These are phyloP conservation scores for Phrynocephalus versicolor DNA, from an alignment of 2,113 vertebrate genomes.

Conservation along the genomic window DNA sequence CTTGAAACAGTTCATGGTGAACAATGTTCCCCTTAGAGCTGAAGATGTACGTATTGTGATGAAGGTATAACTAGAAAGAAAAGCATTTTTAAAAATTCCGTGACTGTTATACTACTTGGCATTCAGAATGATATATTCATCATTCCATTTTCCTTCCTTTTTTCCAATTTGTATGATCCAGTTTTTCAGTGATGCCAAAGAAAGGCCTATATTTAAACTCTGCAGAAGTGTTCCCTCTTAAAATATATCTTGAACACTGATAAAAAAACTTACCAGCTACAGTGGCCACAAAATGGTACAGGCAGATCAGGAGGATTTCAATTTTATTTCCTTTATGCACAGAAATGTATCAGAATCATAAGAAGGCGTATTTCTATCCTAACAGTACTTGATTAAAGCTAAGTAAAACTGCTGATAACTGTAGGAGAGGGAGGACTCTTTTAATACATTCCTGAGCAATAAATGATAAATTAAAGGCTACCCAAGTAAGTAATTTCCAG, in stretches of 20 bases:
- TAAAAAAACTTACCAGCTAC: conserved; percentile 45
- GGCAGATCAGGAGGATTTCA: neutral
- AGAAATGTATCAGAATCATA: conserved; percentile 23
- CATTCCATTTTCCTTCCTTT: conserved; percentile 20
- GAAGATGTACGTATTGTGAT: conserved; percentile 18
- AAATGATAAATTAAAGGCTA: neutral
- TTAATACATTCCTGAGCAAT: neutral
- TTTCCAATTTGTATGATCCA: conserved; percentile 26
- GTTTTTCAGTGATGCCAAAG: conserved; percentile 46
- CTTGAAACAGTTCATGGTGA: conserved; percentile 23
- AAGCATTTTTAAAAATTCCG: conserved; percentile 2
- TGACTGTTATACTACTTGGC: neutral
- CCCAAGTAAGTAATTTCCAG: neutral
- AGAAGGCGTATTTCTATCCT: neutral
- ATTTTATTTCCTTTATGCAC: conserved; percentile 18
- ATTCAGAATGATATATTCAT: neutral
- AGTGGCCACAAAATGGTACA: conserved; percentile 18
- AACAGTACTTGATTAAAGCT: neutral
- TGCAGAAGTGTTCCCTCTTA: conserved; percentile 16
- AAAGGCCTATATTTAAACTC: conserved; percentile 42
- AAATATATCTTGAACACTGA: conserved; percentile 50
- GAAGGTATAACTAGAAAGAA: conserved; percentile 31
- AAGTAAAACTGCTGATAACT: neutral
- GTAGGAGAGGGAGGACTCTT: neutral
- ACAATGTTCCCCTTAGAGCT: conserved; percentile 9